A percentile compares a stretch with the other conserved stretches of the same genome.
Conservation (phyloP, 2,113 vertebrate species). For the Catharus fuscescens region DNA sequence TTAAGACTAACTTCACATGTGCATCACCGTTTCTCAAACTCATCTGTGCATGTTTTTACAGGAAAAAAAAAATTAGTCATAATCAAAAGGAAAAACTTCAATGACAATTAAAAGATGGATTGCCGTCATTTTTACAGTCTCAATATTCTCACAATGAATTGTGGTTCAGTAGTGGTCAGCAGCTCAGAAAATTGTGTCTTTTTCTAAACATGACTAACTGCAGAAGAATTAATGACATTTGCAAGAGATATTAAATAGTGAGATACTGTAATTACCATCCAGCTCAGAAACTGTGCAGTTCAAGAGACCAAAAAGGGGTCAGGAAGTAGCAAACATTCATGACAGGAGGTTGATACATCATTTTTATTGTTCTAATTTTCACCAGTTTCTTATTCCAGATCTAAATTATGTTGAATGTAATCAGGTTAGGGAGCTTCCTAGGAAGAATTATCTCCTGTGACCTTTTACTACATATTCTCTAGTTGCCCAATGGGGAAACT, state of each 20-base stretch:
- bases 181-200: neutral
- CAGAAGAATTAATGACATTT: neutral
- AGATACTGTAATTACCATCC: neutral
- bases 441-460: neutral
- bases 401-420: neutral
- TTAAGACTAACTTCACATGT: neutral
- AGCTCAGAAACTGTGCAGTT: neutral
- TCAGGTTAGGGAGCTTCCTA: neutral
- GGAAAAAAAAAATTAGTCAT: neutral
- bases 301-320: neutral
- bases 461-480: neutral
- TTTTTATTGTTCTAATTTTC: neutral
- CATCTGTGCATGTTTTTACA: neutral
- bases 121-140: neutral
- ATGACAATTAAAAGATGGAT: neutral
- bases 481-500: neutral
- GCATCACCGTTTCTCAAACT: neutral
- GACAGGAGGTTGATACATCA: neutral
- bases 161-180: neutral
- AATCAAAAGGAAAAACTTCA: neutral
- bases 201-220: neutral
- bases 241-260: neutral
- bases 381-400: neutral
- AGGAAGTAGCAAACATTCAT: neutral
- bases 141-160: neutral